phyloP scores from a whole-genome alignment of 2,797 vertebrate species.

The Alosa sapidissima region DNA sequence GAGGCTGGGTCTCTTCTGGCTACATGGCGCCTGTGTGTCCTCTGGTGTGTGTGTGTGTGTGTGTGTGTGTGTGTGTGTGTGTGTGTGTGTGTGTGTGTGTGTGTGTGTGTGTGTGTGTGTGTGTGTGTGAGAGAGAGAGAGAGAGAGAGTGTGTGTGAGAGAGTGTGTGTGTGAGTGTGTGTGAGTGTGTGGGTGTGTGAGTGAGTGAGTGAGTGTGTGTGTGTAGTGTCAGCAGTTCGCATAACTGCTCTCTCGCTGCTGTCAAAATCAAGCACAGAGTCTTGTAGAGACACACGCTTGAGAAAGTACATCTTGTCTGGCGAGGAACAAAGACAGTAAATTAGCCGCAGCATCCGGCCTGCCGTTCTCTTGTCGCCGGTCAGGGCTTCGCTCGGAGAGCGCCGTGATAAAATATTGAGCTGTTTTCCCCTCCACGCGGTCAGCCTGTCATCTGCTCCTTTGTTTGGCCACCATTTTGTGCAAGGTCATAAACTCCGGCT shows the following conservation, averaged over 20 bases:
- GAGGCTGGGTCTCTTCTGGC: neutral
- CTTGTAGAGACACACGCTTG: neutral
- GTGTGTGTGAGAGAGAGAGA: too few species aligned
- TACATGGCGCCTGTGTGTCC: neutral
- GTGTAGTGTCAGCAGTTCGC: neutral
- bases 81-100: neutral
- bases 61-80: neutral
- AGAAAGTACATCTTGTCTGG: neutral
- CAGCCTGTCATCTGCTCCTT: constrained; percentile 26
- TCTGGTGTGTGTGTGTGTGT: neutral
- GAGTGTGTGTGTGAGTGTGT: neutral
- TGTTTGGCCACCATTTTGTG: constrained; percentile 37
- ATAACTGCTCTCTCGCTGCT: neutral
- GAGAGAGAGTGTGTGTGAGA: neutral
- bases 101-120: neutral
- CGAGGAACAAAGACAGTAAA: neutral
- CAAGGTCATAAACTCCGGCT: constrained; percentile 49
- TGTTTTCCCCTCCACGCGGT: constrained; percentile 23
- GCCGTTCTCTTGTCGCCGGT: neutral
- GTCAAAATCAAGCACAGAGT: neutral
- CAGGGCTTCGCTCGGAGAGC: neutral
- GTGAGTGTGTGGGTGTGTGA: neutral
- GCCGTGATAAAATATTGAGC: constrained; percentile 36
- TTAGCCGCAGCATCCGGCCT: neutral
- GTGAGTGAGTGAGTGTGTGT: neutral